phyloP scores from a whole-genome alignment of 2,113 vertebrate genomes.

The Oncorhynchus kisutch region DNA sequence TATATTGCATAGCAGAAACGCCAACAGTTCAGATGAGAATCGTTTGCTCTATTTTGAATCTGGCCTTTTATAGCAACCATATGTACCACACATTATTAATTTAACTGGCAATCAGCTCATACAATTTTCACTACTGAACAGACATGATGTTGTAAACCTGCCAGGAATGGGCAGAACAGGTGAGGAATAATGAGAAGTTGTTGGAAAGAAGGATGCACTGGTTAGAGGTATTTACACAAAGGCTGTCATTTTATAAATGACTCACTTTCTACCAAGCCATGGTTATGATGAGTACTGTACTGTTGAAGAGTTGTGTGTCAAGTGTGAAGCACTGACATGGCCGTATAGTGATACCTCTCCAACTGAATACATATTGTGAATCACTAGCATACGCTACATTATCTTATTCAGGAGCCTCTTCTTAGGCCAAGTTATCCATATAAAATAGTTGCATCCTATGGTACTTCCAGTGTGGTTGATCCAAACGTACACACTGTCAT shows the following conservation, averaged over 20 bases:
- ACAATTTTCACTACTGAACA: background rate
- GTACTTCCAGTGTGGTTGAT: conserved; percentile 42
- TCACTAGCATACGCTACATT: conserved; percentile 39
- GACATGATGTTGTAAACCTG: conserved; percentile 16
- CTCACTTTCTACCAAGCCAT: conserved; percentile 45
- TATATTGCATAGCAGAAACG: conserved; percentile 80
- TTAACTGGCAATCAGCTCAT: conserved; percentile 16
- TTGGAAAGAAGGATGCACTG: conserved; percentile 15
- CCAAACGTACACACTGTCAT: conserved; percentile 31
- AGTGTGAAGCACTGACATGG: conserved; percentile 41
- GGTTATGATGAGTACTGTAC: conserved; percentile 34
- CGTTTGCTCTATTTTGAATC: conserved; percentile 14
- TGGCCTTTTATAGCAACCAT: background rate
- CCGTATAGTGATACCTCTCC: conserved; percentile 32
- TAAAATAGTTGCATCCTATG: conserved; percentile 62
- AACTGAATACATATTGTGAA: conserved; percentile 40
- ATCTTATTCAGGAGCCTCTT: conserved; percentile 36
- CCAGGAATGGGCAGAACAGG: conserved; percentile 28
- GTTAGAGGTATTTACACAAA: conserved; percentile 62
- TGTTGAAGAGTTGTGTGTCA: conserved; percentile 20
- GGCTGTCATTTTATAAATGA: conserved; percentile 38
- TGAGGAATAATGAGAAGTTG: conserved; percentile 40
- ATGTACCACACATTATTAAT: background rate
- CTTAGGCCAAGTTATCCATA: conserved; percentile 40
- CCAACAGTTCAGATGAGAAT: conserved; percentile 30